Evolutionary conservation across 1,140 invertebrate species (phyloP).

Genomic region (Bacillus rossius): DNA sequence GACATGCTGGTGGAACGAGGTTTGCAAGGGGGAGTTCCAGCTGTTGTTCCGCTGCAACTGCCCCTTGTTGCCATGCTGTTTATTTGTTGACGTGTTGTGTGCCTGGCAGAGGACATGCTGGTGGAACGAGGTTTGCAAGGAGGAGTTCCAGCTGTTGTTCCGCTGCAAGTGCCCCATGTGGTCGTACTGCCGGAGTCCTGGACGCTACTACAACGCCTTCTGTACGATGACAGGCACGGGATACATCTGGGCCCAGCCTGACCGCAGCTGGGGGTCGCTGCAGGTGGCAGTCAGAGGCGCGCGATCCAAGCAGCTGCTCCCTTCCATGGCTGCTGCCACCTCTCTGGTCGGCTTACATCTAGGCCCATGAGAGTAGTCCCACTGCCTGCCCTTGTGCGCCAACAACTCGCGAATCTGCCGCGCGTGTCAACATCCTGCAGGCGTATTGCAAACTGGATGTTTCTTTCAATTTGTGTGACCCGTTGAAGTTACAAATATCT

Average conservation of each 20-base stretch:
- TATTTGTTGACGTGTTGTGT: neutral
- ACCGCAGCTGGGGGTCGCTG: slow-evolving; percentile 10
- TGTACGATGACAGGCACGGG: slow-evolving; percentile 85
- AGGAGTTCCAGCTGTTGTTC: slow-evolving; percentile 82
- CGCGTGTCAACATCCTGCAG: too few relatives aligned
- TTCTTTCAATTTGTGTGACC: too few relatives aligned
- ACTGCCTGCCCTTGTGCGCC: too few relatives aligned
- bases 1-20: slow-evolving; percentile 54
- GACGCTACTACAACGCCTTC: slow-evolving; percentile 83
- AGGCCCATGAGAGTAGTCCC: too few relatives aligned
- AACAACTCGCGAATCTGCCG: too few relatives aligned
- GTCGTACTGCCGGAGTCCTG: slow-evolving; percentile 82
- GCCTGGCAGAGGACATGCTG: slow-evolving; percentile 71
- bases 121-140: slow-evolving; percentile 91
- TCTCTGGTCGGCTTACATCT: too few relatives aligned
- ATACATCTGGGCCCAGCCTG: slow-evolving; percentile 43
- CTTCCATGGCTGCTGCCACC: too few relatives aligned
- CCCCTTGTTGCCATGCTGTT: neutral
- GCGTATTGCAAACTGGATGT: too few relatives aligned
- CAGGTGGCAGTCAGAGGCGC: too few relatives aligned
- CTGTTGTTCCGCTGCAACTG: slow-evolving; percentile 51
- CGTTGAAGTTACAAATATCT: too few relatives aligned
- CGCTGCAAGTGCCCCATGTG: slow-evolving; percentile 80
- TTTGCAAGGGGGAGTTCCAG: slow-evolving; percentile 49
- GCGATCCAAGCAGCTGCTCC: too few relatives aligned